Base-by-base conservation (phyloP, 2,113 vertebrate species). In the Bettongia penicillata region DNA sequence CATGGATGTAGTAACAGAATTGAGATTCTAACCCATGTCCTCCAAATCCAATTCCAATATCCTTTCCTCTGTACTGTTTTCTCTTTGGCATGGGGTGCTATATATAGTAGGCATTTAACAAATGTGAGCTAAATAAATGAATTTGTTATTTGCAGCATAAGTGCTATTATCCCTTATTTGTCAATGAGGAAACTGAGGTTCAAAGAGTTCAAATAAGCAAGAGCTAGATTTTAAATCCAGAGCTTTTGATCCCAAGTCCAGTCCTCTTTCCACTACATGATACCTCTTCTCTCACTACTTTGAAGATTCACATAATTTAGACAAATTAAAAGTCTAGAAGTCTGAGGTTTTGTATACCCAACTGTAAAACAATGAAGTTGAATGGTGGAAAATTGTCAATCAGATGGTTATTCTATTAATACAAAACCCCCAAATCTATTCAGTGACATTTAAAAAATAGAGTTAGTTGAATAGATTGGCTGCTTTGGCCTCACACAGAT, bases 251-350 rank as follows among this genome's bases (percentile, higher is more conserved):
- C 43, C 7, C 16, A 77, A 77, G 61, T 5, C 61, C 37, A 77
- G 31, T n/a, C 14, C 37, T 52, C 28, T 90, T 91, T 94, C 50
- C 93, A 68, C 6, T 3, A 57, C 50, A 91, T 94, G 89, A 23
- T 90, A 91, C 49, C 84, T 22, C 5, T 19, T 77, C 61, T 77
- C 61, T 77, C 14, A n/a, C 31, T 77, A 77, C 5, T 68, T 89
- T 3, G 77, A 91, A 95, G 92, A 94, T 94, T 91, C 91, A 95
- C 52, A 51, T 94, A 50, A 94, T 37, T 96, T 94, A 12, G 6
- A 94, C 43, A 96, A 95, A 61, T 94, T 89, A 93, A 93, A 14
- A 89, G 53, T 53, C 77, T 25, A 53, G 31, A 57, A 92, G 49
- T 89, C 0, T 90, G 53, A 93, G 24, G 43, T 6, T 48, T 91